Percentiles rank a stretch among this genome's conserved stretches.
These are phyloP conservation scores for Pungitius pungitius DNA, from an alignment of 2,113 vertebrate genomes.

Conservation along the genomic window DNA sequence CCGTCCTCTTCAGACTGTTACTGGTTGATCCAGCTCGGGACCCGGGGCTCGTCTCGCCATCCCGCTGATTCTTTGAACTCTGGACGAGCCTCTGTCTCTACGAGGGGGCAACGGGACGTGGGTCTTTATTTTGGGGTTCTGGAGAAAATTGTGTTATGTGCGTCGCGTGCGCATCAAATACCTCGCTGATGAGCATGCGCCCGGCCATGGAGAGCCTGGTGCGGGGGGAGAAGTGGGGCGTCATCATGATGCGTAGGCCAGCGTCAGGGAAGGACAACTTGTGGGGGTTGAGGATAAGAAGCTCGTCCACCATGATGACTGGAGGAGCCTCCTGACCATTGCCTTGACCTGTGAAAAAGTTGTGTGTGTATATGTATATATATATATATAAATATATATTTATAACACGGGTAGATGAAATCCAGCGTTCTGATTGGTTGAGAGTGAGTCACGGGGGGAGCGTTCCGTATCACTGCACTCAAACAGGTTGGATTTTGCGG, in stretches of 20 bases:
- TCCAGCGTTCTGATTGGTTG: too few relatives aligned
- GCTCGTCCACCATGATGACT: conserved; percentile 84
- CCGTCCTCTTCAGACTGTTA: conserved; percentile 70
- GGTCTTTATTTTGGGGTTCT: background rate
- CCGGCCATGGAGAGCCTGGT: conserved; percentile 84
- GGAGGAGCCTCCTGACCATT: conserved; percentile 64
- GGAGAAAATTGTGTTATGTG: background rate
- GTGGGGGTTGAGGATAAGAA: conserved; percentile 80
- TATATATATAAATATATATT: too few relatives aligned
- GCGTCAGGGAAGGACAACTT: conserved; percentile 84
- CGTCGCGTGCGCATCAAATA: conserved; percentile 22
- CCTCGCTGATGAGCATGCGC: conserved; percentile 85
- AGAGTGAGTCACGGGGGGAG: too few relatives aligned
- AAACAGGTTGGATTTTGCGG: too few relatives aligned
- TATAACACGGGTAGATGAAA: too few relatives aligned
- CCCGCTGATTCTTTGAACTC: conserved; percentile 56
- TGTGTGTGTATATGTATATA: too few relatives aligned
- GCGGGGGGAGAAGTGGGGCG: conserved; percentile 83
- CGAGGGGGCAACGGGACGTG: background rate
- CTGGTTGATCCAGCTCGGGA: conserved; percentile 56
- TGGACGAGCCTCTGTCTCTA: conserved; percentile 81
- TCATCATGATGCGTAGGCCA: conserved; percentile 84
- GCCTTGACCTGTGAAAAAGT: conserved; percentile 56
- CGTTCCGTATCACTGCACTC: too few relatives aligned
- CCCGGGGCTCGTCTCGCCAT: conserved; percentile 41